Percentiles rank a stretch among this genome's conserved stretches.
Evolutionary conservation across 2,113 vertebrate genomes (phyloP).

Genomic region (Rhynchomys soricoides): DNA sequence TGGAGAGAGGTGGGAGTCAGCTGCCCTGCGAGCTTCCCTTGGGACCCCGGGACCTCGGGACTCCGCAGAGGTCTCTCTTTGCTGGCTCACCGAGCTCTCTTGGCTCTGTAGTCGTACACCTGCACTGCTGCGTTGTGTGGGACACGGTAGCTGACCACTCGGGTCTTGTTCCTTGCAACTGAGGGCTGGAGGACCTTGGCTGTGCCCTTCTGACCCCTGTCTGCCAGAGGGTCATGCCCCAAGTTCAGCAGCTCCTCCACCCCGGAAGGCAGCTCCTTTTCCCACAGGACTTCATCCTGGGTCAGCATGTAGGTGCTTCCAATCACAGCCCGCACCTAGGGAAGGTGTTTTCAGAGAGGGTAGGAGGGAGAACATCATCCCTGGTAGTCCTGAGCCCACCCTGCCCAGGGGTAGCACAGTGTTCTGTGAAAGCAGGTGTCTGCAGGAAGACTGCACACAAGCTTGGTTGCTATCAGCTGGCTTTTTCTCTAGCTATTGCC

Average conservation of each 20-base stretch:
- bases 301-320: constrained; percentile 95
- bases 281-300: constrained; percentile 93
- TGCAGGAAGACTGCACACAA: neutral
- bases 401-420: accelerated
- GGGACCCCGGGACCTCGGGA: accelerated
- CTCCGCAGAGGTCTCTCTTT: accelerated
- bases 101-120: constrained; percentile 95
- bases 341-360: accelerated
- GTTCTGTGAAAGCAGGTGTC: accelerated
- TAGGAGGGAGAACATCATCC: accelerated
- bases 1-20: accelerated
- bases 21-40: accelerated
- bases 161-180: constrained; percentile 84
- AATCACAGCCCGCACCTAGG: constrained; percentile 91
- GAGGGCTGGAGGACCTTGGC: neutral
- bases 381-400: neutral
- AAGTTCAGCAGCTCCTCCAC: constrained; percentile 88
- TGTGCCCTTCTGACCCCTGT: constrained; percentile 75
- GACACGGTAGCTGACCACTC: constrained; percentile 90
- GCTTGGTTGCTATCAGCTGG: accelerated
- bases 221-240: constrained; percentile 85
- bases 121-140: constrained; percentile 93
- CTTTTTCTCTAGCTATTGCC: neutral
- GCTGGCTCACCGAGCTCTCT: constrained; percentile 88
- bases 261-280: constrained; percentile 90